A percentile compares a stretch with the other conserved stretches of the same genome.
These are phyloP conservation scores for Sebastes steindachneri DNA, from an alignment of 2,797 vertebrate genomes.

Conservation along the genomic window DNA sequence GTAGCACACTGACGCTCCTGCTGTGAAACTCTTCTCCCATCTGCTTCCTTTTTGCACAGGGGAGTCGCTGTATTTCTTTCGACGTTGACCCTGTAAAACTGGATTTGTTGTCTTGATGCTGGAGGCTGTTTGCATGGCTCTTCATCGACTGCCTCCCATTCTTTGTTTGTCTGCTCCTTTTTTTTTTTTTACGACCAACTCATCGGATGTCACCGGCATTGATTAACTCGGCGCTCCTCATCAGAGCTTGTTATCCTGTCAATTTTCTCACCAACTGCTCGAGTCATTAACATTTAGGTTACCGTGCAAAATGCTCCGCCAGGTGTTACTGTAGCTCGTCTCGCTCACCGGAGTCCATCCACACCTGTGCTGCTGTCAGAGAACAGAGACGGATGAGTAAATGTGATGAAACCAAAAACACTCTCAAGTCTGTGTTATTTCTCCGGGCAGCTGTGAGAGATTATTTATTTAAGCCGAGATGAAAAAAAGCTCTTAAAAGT, in stretches of 20 bases:
- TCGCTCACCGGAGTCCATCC: background rate
- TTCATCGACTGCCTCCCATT: slow-evolving; percentile 34
- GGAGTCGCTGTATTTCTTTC: slow-evolving; percentile 15
- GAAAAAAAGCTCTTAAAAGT: background rate
- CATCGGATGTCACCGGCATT: slow-evolving; percentile 27
- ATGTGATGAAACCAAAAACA: slow-evolving; percentile 6
- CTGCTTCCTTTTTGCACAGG: slow-evolving; percentile 14
- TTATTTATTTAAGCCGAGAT: background rate
- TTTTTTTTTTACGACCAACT: background rate
- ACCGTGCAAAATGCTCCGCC: slow-evolving; percentile 8
- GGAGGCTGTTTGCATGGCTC: slow-evolving; percentile 28
- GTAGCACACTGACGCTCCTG: background rate
- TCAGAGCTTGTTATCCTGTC: slow-evolving; percentile 63
- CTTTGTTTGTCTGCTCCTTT: background rate
- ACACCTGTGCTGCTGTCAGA: slow-evolving; percentile 58
- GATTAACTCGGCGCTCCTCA: slow-evolving; percentile 47
- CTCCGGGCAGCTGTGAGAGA: background rate
- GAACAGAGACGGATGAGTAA: background rate
- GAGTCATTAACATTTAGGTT: slow-evolving; percentile 49
- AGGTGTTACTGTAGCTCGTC: slow-evolving; percentile 55
- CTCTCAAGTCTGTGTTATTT: background rate
- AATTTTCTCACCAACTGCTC: slow-evolving; percentile 44
- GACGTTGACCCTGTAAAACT: slow-evolving; percentile 7
- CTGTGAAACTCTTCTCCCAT: slow-evolving; percentile 21
- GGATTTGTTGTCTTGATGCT: background rate